A percentile compares a stretch with the other conserved stretches of the same genome.
These are phyloP conservation scores for Poeciliopsis occidentalis DNA, from an alignment of 2,113 vertebrate species.

Conservation along the genomic window DNA sequence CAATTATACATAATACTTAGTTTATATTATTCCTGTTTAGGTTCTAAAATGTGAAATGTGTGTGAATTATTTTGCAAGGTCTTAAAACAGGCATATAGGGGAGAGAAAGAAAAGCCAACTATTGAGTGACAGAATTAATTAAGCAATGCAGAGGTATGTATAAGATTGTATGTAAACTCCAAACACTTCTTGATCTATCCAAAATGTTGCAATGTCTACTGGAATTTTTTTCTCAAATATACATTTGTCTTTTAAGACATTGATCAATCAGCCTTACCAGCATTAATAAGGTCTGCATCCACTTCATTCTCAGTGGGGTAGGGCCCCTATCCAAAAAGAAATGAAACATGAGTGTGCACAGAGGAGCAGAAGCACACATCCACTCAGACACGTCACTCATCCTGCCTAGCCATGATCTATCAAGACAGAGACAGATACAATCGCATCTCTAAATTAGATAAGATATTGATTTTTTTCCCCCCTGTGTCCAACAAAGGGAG, in stretches of 20 bases:
- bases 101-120: background rate
- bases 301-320: conserved; percentile 90
- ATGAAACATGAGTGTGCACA: conserved; percentile 23
- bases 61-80: no score
- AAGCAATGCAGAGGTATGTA: background rate
- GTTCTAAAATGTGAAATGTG: no score
- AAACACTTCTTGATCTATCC: background rate
- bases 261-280: conserved; percentile 81
- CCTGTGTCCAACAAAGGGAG: conserved; percentile 48
- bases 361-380: background rate
- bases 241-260: background rate
- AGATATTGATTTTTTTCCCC: conserved; percentile 64
- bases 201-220: background rate
- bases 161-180: background rate
- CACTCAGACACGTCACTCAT: conserved; percentile 34
- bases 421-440: conserved; percentile 38
- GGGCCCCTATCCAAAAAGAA: conserved; percentile 84
- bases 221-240: background rate
- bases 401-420: conserved; percentile 38
- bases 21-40: no score
- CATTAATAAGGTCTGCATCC: conserved; percentile 97
- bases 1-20: no score
- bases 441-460: conserved; percentile 63
- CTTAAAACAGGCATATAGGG: background rate
- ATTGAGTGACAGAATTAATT: background rate